Evolutionary conservation across 2,888 invertebrate genomes (phyloP), one percentile per base, ranked within the genome.

Genomic region (Aphelenchoides bicaudatus): DNA sequence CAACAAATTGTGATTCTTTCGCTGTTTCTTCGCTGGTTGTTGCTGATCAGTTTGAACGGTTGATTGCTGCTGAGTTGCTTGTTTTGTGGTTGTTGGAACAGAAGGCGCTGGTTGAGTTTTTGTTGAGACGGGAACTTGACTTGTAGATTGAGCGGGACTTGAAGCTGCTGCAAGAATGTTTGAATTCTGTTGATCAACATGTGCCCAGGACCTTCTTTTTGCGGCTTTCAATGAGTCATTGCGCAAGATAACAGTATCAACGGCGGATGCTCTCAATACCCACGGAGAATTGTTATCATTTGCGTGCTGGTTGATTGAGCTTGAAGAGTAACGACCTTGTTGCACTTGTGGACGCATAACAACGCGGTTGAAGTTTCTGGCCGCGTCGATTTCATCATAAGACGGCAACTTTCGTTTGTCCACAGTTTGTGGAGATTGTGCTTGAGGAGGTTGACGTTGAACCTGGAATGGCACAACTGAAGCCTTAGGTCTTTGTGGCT

Each of bases 161-260:
- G 23, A 10, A 8, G n/a, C 8, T 10, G 25, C 43, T 6, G 43
- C 23, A 19, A 25, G n/a, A n/a, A 19, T 10, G 43, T 19, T 25
- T 19, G 16, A 8, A 21, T 43, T 43, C 10, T 43, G 43, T 6
- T 43, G 43, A 10, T 19, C 21, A 43, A 21, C 51, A 10, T 67
- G 73, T 0, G 75, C 75, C 75, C 76, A 78, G 4, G 78, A 78
- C 43, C 75, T 64, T 48, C 78, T 59, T 56, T 78, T 78, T 6
- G 75, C 73, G 3, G 78, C 75, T 43, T 75, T 73, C 56, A 78
- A 43, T 4, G 73, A 75, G 56, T 78, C 75, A 10, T 65, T 65
- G 21, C 78, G 60, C 19, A 78, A 55, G 25, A 71, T 70, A 5
- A 78, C 37, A 13, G 31, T 51, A 29, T 51, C 52, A 1, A 51